phyloP scores from a whole-genome alignment of 2,888 invertebrate species.

The Hetaerina titia region DNA sequence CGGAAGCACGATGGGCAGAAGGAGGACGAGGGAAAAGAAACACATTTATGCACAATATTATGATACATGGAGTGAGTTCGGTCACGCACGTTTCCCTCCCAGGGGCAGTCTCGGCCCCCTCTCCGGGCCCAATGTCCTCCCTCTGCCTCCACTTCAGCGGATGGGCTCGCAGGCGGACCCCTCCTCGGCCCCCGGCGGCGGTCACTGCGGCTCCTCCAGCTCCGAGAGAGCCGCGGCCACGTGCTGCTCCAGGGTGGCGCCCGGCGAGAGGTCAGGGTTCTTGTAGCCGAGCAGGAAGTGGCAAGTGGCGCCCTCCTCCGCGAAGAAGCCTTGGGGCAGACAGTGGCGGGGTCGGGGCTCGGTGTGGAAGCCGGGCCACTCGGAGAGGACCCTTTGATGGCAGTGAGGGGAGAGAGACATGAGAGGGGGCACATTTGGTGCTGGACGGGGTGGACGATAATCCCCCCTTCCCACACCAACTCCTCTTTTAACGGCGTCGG shows the following conservation, averaged over 20 bases:
- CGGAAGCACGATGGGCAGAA: not conserved
- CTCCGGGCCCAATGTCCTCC: not conserved
- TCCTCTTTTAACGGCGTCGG: too few species aligned
- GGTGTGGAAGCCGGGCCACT: conserved; percentile 87
- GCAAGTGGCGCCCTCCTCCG: conserved; percentile 88
- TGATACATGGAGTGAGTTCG: too few species aligned
- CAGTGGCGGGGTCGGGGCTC: conserved; percentile 87
- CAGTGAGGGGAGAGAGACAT: conserved; percentile 72
- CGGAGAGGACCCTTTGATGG: conserved; percentile 84
- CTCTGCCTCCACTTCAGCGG: not conserved
- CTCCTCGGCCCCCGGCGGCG: not conserved
- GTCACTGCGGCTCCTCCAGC: conserved; percentile 68
- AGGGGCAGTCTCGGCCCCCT: not conserved
- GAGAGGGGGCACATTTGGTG: not conserved
- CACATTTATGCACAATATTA: not conserved
- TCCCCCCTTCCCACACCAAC: too few species aligned
- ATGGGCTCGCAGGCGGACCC: not conserved
- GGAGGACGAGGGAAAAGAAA: not conserved
- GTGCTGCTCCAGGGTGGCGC: conserved; percentile 83
- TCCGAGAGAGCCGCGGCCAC: conserved; percentile 82
- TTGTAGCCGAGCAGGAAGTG: conserved; percentile 90
- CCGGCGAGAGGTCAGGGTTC: conserved; percentile 83
- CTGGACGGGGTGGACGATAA: too few species aligned
- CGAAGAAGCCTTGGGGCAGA: conserved; percentile 91
- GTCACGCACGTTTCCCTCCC: too few species aligned